Evolutionary conservation across 2,888 invertebrate species (phyloP).

Genomic region (Platypus cylindrus): DNA sequence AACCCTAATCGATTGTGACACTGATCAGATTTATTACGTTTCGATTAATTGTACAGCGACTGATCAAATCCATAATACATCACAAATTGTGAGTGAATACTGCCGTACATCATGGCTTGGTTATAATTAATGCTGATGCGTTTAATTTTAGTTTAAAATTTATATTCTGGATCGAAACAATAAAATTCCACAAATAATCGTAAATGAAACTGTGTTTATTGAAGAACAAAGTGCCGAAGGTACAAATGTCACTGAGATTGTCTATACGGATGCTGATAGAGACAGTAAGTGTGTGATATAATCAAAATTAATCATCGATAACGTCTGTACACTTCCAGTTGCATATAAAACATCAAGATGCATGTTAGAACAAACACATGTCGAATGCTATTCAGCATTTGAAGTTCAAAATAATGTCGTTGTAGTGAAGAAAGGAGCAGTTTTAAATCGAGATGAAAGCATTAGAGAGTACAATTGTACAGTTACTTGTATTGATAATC

Average conservation of each 20-base stretch:
- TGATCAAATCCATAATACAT: slow-evolving; percentile 29
- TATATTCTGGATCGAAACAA: slow-evolving; percentile 49
- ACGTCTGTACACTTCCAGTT: slow-evolving; percentile 28
- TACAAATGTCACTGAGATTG: slow-evolving; percentile 33
- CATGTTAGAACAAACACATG: slow-evolving; percentile 37
- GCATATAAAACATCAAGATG: slow-evolving; percentile 43
- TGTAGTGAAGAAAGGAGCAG: slow-evolving; percentile 8
- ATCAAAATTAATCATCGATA: too few species aligned
- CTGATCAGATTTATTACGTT: slow-evolving; percentile 36
- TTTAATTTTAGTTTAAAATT: slow-evolving; percentile 39
- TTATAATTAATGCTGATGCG: slow-evolving; percentile 1
- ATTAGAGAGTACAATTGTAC: slow-evolving; percentile 14
- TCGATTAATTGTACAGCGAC: slow-evolving; percentile 43
- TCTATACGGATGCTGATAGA: slow-evolving; percentile 43
- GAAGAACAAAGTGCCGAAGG: slow-evolving; percentile 40
- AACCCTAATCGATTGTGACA: slow-evolving; percentile 43
- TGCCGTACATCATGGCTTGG: slow-evolving; percentile 1
- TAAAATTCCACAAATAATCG: slow-evolving; percentile 33
- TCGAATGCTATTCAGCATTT: slow-evolving; percentile 12
- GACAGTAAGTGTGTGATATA: slow-evolving; percentile 46
- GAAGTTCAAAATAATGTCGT: slow-evolving; percentile 13
- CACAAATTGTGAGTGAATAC: slow-evolving; percentile 37
- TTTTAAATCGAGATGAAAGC: slow-evolving; percentile 18
- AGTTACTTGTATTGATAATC: slow-evolving; percentile 20
- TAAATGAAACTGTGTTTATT: slow-evolving; percentile 21